Evolutionary conservation across 2,113 vertebrate species (phyloP), one percentile per base, ranked within the genome.

Genomic region (Triplophysa rosa): DNA sequence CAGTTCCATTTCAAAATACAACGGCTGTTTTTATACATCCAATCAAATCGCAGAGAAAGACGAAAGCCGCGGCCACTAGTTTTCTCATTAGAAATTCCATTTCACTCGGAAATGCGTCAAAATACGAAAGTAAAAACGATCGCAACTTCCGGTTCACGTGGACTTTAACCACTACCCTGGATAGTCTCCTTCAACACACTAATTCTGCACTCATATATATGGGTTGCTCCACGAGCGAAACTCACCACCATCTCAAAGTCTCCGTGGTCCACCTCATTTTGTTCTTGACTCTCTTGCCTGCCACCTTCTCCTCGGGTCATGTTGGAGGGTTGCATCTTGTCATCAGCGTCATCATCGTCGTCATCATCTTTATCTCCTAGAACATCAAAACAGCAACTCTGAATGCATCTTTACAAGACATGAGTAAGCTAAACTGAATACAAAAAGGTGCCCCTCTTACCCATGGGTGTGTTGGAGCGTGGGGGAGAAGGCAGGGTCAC

Each of bases 241-340:
- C 95, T 95, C 89, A 99, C 98, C 95, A 99, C 98, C 98, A 99
- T 99, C 90, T 99, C 98, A 13, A 99, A 99, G 91, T 99, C 98
- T 0, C 96, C 95, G 0, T 99, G 97, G 85, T 99, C 98, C 87
- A 98, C 97, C 87, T 99, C 98, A 1, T 78, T 95, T 86, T 98
- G 98, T 68, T 99, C 98, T 81, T 98, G 97, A 90, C 96, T 98
- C 84, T 97, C 96, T 81, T 95, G 96, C 66, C 95, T 92, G 68
- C 95, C 93, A 21, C 96, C 93, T 10, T 96, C 96, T 1, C 93
- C 94, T 12, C 94, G 94, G 0, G 95, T 92, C 82, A 99, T 93
- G 54, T 94, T 95, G 1, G 96, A 95, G 4, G 94, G 91, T 86
- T 97, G 97, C 92, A 99, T 94, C 88, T 99, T 99, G 83, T 99